Evolutionary conservation across 2,888 invertebrate genomes (phyloP).

Genomic region (Peribatodes rhomboidaria): DNA sequence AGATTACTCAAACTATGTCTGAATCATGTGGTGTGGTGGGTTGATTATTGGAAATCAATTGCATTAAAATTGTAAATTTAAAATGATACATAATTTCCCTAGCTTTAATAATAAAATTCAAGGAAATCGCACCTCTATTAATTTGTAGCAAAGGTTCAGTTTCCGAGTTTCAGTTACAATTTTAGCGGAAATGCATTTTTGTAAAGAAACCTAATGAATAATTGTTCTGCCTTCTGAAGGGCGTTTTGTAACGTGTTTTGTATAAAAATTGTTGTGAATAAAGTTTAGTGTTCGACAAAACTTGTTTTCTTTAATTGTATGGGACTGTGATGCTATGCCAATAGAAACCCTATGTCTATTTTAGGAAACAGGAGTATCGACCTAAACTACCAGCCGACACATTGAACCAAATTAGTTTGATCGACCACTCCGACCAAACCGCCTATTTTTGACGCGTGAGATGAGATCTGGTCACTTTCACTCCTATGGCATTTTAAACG

Average conservation of each 20-base stretch:
- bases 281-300: neutral
- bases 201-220: slow-evolving; percentile 14
- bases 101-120: neutral
- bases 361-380: neutral
- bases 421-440: too few species aligned
- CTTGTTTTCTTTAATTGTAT: neutral
- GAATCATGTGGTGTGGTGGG: too few species aligned
- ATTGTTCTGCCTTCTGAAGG: slow-evolving; percentile 19
- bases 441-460: too few species aligned
- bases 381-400: too few species aligned
- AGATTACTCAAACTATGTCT: too few species aligned
- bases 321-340: too few species aligned
- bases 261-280: slow-evolving; percentile 14
- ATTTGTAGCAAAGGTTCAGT: neutral
- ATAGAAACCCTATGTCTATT: neutral
- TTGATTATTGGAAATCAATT: too few species aligned
- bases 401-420: too few species aligned
- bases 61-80: neutral
- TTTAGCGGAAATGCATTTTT: slow-evolving; percentile 31
- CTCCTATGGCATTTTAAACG: too few species aligned
- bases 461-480: too few species aligned
- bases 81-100: slow-evolving; percentile 4
- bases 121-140: slow-evolving; percentile 1
- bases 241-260: slow-evolving; percentile 18
- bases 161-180: slow-evolving; percentile 9